A percentile compares a stretch with the other conserved stretches of the same genome.
Evolutionary conservation across 2,888 invertebrate species (phyloP).

Genomic region (Parapristionchus giblindavisi): DNA sequence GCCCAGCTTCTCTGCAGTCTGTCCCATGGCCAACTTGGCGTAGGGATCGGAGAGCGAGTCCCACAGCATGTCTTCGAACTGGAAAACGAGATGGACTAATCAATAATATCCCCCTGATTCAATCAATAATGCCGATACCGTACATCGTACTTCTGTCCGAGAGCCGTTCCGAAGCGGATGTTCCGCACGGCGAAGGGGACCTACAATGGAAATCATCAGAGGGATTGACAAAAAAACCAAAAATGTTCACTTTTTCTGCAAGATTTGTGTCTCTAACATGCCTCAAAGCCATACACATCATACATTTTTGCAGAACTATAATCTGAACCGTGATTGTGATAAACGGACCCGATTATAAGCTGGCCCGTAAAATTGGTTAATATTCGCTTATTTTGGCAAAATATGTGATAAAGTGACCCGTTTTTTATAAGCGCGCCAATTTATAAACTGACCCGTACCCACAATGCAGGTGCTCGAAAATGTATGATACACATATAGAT

Average conservation of each 20-base stretch:
- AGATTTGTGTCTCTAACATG: neutral
- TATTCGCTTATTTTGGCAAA: too few species aligned
- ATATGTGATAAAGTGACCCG: too few species aligned
- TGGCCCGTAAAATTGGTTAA: too few species aligned
- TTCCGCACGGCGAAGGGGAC: conserved; percentile 86
- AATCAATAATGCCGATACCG: neutral
- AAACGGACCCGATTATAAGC: too few species aligned
- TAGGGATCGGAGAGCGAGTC: conserved; percentile 85
- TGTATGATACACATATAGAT: too few species aligned
- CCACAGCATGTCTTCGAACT: conserved; percentile 91
- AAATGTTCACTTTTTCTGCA: neutral
- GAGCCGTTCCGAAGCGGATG: conserved; percentile 85
- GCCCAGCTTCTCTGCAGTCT: conserved; percentile 92
- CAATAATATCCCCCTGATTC: neutral
- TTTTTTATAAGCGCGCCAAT: too few species aligned
- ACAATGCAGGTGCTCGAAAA: too few species aligned
- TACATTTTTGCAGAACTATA: too few species aligned
- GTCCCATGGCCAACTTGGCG: conserved; percentile 91
- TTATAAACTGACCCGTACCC: too few species aligned
- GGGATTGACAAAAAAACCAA: neutral
- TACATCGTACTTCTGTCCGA: conserved; percentile 78
- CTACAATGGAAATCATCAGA: conserved; percentile 69
- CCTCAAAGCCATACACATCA: neutral
- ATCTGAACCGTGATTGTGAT: too few species aligned
- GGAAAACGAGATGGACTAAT: conserved; percentile 40